Evolutionary conservation across 2,888 invertebrate genomes (phyloP).

Genomic region (Hirtodrosophila trivittata): DNA sequence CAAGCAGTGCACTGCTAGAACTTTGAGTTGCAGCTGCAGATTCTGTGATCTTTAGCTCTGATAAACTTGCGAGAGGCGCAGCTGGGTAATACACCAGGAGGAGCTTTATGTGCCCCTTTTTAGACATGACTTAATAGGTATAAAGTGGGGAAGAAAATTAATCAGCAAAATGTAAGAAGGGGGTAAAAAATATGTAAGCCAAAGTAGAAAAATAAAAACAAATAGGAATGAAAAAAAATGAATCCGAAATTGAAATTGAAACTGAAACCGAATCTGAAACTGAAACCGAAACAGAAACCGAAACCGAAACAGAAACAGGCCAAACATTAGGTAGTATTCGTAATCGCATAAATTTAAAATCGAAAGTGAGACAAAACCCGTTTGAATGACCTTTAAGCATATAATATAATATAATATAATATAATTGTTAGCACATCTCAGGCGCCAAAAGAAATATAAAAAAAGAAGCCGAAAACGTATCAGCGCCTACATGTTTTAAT

Average conservation of each 20-base stretch:
- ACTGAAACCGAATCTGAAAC: not conserved
- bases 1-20: not conserved
- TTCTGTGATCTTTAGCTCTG: too few relatives aligned
- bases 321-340: constrained; percentile 35
- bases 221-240: constrained; percentile 3
- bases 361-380: constrained; percentile 68
- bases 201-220: not conserved
- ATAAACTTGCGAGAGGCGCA: too few relatives aligned
- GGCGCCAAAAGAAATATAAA: constrained; percentile 16
- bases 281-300: not conserved
- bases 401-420: constrained; percentile 25
- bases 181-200: too few relatives aligned
- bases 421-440: constrained; percentile 69
- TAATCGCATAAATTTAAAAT: constrained; percentile 59
- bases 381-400: constrained; percentile 72
- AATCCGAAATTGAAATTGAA: too few relatives aligned
- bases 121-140: too few relatives aligned
- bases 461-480: constrained; percentile 11
- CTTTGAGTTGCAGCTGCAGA: too few relatives aligned
- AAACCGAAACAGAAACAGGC: constrained; percentile 12
- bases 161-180: too few relatives aligned
- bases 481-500: constrained; percentile 2
- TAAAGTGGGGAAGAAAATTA: too few relatives aligned
- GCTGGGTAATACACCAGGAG: too few relatives aligned
- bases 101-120: too few relatives aligned